Conservation (phyloP, 2,888 invertebrate species). For the Auanema sp. region DNA sequence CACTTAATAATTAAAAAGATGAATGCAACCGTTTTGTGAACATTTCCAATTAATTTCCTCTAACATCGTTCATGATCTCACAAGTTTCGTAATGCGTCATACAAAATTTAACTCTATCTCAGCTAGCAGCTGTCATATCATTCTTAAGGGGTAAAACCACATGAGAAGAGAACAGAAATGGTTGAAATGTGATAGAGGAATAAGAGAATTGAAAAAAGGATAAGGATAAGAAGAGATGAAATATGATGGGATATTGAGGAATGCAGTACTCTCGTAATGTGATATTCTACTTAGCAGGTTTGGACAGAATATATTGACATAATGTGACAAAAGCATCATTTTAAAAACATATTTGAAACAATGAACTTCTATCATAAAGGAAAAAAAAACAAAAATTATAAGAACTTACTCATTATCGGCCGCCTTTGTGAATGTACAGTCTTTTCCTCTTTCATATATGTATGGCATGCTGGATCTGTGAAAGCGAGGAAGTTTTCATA, state of each 20-base stretch:
- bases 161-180: too few relatives aligned
- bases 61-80: constrained; percentile 1
- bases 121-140: too few relatives aligned
- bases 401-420: constrained; percentile 17
- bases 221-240: too few relatives aligned
- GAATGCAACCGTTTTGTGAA: constrained; percentile 7
- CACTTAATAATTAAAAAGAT: constrained; percentile 24
- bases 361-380: neutral
- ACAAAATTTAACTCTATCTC: neutral
- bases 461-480: constrained; percentile 15
- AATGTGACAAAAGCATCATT: neutral
- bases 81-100: too few relatives aligned
- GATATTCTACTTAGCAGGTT: too few relatives aligned
- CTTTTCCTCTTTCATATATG: constrained; percentile 17
- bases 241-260: too few relatives aligned
- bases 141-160: constrained; percentile 1
- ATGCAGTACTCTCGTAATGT: too few relatives aligned
- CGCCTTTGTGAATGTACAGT: constrained; percentile 2
- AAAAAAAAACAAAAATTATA: constrained; percentile 2
- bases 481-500: constrained; percentile 10
- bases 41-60: neutral
- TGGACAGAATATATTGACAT: too few relatives aligned
- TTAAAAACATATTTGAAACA: neutral
- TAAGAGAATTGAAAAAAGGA: too few relatives aligned
- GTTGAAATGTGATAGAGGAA: too few relatives aligned